Evolutionary conservation across 2,888 invertebrate species (phyloP).

Genomic region (Nudaria mundana): DNA sequence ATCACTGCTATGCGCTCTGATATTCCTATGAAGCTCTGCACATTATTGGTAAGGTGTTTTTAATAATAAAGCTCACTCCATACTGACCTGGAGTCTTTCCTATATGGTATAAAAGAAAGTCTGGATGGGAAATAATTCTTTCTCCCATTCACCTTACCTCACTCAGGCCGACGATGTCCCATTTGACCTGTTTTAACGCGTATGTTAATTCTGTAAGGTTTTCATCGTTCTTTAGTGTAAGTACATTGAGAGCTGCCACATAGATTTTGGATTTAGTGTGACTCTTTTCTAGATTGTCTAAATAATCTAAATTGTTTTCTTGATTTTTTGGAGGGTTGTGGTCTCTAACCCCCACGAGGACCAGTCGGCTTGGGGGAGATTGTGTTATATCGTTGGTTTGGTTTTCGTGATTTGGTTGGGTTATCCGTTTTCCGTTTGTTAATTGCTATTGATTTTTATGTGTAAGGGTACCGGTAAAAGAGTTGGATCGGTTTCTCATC

Average conservation of each 20-base stretch:
- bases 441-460: conserved; percentile 7
- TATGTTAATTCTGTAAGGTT: conserved; percentile 19
- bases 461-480: neutral
- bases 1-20: no score
- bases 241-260: conserved; percentile 18
- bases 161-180: conserved; percentile 28
- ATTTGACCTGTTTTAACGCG: conserved; percentile 23
- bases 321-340: no score
- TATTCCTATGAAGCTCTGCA: conserved; percentile 25
- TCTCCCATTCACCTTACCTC: no score
- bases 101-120: conserved; percentile 23
- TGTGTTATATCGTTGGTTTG: no score
- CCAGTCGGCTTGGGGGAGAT: no score
- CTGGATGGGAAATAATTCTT: conserved; percentile 17
- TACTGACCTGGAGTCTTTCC: conserved; percentile 20
- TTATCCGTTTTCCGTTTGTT: conserved; percentile 2
- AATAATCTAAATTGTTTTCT: conserved; percentile 2
- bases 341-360: neutral
- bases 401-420: no score
- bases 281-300: conserved; percentile 5
- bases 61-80: conserved; percentile 31
- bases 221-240: conserved; percentile 22
- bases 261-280: conserved; percentile 12
- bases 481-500: conserved; percentile 8
- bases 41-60: conserved; percentile 19